Evolutionary conservation across 2,888 invertebrate species (phyloP), one percentile per base, ranked within the genome.

Genomic region (Amblyjoppa proteus): DNA sequence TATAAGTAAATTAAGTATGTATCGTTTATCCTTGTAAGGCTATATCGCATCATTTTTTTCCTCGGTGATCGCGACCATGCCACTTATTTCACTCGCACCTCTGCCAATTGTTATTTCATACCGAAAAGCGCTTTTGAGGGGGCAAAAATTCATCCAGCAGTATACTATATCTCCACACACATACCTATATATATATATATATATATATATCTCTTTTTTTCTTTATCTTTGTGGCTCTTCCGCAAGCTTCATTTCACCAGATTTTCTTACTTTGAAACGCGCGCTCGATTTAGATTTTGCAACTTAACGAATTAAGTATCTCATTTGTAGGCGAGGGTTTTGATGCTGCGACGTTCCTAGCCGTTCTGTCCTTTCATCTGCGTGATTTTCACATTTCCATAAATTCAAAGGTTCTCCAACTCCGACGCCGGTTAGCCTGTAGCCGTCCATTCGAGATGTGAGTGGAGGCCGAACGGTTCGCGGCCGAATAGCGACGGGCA

Each of bases 401-500:
- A 64, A 16, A 64, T 25, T 34, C 74, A 45, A 58, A 58, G 38
- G 45, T 16, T 45, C 61, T 61, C 45, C 61, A 45, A 11, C 61
- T 75, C n/a, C 13, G 45, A 11, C 45, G 20, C 41, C 41, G 28
- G 16, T 61, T 25, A 74, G 58, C 45, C 25, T 25, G 58, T 61
- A 38, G 56, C 56, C n/a, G 45, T 61, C 61, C 74, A 64, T 75
- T 61, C 45, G 61, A 11, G 61, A 58, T 58, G 28, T 16, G 41
- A 75, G 61, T 31, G 56, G 38, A 34, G 56, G 7, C 38, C 25
- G 9, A 41, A 73, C 25, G 25, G 38, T 25, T 73, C 34, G 56
- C 53, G 74, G 61, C 45, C 73, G 61, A 75, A 75, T 61, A n/a
- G 74, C 58, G 9, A 58, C 61, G 45, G 31, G 56, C 25, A 75